Evolutionary conservation across 2,113 vertebrate genomes (phyloP).

Genomic region (Callionymus lyra): DNA sequence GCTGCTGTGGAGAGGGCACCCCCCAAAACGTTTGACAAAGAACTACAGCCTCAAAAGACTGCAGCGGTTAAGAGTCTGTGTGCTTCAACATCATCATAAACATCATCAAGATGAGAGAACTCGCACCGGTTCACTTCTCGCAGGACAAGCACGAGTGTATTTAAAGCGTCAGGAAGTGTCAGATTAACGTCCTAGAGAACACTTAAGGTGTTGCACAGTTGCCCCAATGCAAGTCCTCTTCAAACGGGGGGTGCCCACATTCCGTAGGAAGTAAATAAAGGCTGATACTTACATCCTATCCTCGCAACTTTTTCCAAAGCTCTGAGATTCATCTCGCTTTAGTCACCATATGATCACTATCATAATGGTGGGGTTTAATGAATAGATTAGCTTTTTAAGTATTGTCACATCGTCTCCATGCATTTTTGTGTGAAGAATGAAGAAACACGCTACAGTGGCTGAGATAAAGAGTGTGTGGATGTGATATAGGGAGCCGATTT

Average conservation of each 20-base stretch:
- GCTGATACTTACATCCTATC: constrained; percentile 99
- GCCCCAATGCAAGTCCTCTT: constrained; percentile 98
- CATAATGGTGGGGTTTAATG: constrained; percentile 99
- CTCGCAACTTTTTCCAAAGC: constrained; percentile 99
- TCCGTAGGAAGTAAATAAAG: constrained; percentile 96
- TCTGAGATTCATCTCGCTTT: constrained; percentile 99
- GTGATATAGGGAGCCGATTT: constrained; percentile 24
- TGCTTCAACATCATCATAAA: constrained; percentile 58
- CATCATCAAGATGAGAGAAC: constrained; percentile 60
- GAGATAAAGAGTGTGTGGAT: constrained; percentile 25
- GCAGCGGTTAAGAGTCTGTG: constrained; percentile 66
- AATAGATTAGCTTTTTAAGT: constrained; percentile 99
- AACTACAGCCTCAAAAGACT: constrained; percentile 78
- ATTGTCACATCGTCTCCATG: constrained; percentile 99
- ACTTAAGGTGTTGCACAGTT: constrained; percentile 69
- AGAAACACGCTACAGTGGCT: constrained; percentile 20
- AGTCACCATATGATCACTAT: constrained; percentile 99
- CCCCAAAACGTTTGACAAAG: constrained; percentile 76
- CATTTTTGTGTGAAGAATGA: constrained; percentile 93
- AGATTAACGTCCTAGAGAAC: neutral
- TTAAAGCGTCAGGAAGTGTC: neutral
- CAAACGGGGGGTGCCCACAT: constrained; percentile 96
- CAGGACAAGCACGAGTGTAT: constrained; percentile 1
- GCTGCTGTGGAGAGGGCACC: constrained; percentile 98
- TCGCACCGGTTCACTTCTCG: constrained; percentile 65